Conservation (phyloP, 2,888 invertebrate species). For the Ditylenchus weischeri region DNA sequence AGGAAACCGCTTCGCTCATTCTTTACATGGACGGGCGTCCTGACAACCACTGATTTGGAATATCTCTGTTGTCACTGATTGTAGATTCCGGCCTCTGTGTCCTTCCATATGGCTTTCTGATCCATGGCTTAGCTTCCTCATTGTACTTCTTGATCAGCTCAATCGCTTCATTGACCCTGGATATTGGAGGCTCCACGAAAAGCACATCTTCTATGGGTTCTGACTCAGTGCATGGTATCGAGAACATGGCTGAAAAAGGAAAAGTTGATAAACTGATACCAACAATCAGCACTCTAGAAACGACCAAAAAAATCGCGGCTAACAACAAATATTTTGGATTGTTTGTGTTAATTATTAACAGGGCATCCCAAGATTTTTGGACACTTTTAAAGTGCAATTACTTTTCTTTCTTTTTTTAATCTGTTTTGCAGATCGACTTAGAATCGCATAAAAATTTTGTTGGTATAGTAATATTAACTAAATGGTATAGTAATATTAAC, state of each 20-base stretch:
- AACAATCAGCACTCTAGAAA: conserved; percentile 13
- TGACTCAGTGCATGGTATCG: conserved; percentile 43
- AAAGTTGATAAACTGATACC: neutral
- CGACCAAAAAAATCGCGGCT: too few relatives aligned
- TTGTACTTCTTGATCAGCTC: conserved; percentile 37
- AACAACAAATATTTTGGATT: too few relatives aligned
- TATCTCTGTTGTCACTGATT: conserved; percentile 32
- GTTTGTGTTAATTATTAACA: too few relatives aligned
- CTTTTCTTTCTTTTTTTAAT: too few relatives aligned
- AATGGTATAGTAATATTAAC: too few relatives aligned
- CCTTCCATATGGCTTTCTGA: conserved; percentile 24
- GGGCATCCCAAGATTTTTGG: too few relatives aligned
- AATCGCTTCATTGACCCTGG: conserved; percentile 34
- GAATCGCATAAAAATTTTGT: too few relatives aligned
- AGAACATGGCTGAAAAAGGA: conserved; percentile 41
- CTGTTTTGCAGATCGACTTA: too few relatives aligned
- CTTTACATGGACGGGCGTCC: neutral
- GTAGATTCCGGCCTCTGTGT: conserved; percentile 28
- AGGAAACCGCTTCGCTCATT: neutral
- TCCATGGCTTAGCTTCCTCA: conserved; percentile 43
- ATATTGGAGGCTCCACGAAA: conserved; percentile 51
- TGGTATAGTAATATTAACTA: too few relatives aligned
- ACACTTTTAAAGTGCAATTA: too few relatives aligned
- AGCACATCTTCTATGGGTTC: conserved; percentile 54
- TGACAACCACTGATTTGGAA: conserved; percentile 25